Base-by-base conservation (phyloP, 1,140 invertebrate genomes). In the Zaprionus tsacasi region DNA sequence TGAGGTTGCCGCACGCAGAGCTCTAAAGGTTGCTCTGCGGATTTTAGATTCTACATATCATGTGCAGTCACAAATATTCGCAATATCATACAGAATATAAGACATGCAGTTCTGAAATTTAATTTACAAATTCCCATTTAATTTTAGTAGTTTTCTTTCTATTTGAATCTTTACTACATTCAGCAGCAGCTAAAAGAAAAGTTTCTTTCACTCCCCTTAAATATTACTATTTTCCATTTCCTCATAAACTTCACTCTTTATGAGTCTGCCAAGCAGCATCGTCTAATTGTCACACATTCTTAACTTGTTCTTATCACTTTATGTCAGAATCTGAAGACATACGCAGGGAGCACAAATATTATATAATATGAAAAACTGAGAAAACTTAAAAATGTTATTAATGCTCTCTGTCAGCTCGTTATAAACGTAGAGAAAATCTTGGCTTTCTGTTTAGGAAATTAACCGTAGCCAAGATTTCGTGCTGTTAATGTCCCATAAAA, bases 401-500 rank as follows among this genome's bases (percentile, higher is more conserved):
- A 43, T 30, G 36, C 25, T 30, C 64, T 35, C 25, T 30, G 70
- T 27, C 67, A 75, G 68, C 59, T 75, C 72, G 64, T 65, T 59
- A 75, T 54, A 75, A 75, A 55, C 33, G 15, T 17, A 45, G 40
- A 52, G 72, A 58, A 70, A 70, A 57, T 75, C 43, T 63, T 75
- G 43, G 54, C 21, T 5, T n/a, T n/a, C 40, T 58, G 70, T 40
- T 50, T 52, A 33, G 72, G 72, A 75, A 75, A 75, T 75, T 75
- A 75, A 36, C 59, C 72, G 45, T 75, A 25, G 43, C 55, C 66
- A 74, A 70, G 66, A 57, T 63, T 61, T 63, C 17, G 71, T 70
- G 17, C 30, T 58, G 66, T 74, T 74, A 59, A 65, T 59, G 67
- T 70, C 25, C 54, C 72, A 70, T 70, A 65, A 75, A 73, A 70